These are phyloP conservation scores for Drosophila mettleri DNA, from an alignment of 2,888 invertebrate species.

Conservation along the genomic window DNA sequence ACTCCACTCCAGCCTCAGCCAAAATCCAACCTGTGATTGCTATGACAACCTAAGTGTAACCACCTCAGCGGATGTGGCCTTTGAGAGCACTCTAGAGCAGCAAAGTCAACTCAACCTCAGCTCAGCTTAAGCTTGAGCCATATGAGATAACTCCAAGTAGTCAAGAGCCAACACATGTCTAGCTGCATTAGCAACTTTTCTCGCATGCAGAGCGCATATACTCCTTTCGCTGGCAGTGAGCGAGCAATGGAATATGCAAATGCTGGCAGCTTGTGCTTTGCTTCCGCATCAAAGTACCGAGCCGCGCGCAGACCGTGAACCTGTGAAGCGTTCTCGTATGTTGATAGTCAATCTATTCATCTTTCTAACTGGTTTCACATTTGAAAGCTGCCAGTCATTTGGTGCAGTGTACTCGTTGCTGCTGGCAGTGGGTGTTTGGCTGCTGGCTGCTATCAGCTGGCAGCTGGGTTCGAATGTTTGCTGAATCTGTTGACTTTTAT, in stretches of 20 bases:
- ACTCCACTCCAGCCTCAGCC: too few relatives aligned
- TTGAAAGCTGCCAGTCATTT: slow-evolving; percentile 72
- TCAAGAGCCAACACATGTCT: neutral
- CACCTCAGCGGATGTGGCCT: too few relatives aligned
- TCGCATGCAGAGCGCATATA: neutral
- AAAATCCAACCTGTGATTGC: too few relatives aligned
- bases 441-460: neutral
- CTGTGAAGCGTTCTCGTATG: slow-evolving; percentile 70
- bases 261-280: slow-evolving; percentile 29
- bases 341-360: slow-evolving; percentile 80
- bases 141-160: neutral
- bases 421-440: neutral
- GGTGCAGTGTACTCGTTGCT: slow-evolving; percentile 26
- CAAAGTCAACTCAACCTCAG: neutral
- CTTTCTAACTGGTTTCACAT: slow-evolving; percentile 76
- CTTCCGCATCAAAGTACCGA: slow-evolving; percentile 1
- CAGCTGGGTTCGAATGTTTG: slow-evolving; percentile 14
- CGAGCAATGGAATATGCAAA: slow-evolving; percentile 49
- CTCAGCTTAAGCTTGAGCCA: too few relatives aligned
- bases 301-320: slow-evolving; percentile 53
- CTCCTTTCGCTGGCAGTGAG: neutral
- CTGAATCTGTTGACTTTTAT: slow-evolving; percentile 75
- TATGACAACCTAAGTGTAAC: too few relatives aligned
- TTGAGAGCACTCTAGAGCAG: neutral
- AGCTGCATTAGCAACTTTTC: neutral